Base-by-base conservation (phyloP, 2,888 invertebrate species). In the Cheilosia variabilis region DNA sequence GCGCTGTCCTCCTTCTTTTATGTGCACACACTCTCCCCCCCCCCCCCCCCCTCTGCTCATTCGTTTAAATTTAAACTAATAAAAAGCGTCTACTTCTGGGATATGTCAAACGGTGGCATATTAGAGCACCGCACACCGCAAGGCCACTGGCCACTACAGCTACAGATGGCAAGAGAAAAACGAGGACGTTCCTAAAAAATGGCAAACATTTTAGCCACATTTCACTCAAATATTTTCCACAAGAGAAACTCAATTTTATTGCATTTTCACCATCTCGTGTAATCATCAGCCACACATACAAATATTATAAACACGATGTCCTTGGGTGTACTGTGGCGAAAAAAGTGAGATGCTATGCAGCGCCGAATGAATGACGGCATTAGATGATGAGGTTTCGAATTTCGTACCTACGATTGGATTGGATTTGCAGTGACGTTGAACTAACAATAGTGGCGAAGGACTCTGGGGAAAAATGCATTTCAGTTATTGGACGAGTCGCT, bases 161-260 rank as follows among this genome's bases (percentile, higher is more conserved):
- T 22, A 43, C 58, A 66, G 43, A 27, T n/a, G 4, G n/a, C 53
- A 4, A 27, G 68, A 68, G 37, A 66, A 41, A 58, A 15, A 31
- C 10, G 27, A 22, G 47, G 47, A 13, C 27, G 45, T 17, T 17
- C 5, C 41, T 31, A 79, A 41, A 69, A 69, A 62, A 53, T 55
- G 47, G n/a, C 9, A 81, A 66, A 68, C 34, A 78, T 31, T 83
- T 68, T 50, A 83, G 53, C 43, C 78, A 78, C 71, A 83, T 66
- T 72, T 62, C 66, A 62, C 22, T 60, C 43, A 71, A 41, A 52
- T 58, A 65, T 76, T 45, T 53, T 71, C 65, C 58, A 77, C 41
- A 66, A 81, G 60, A 77, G 58, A 60, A 82, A 77, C 47, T 76
- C 63, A 60, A 72, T 82, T 76, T 82, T 77, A 77, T 82, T 82